Evolutionary conservation across 2,113 vertebrate genomes (phyloP).

Genomic region (Cebus imitator): DNA sequence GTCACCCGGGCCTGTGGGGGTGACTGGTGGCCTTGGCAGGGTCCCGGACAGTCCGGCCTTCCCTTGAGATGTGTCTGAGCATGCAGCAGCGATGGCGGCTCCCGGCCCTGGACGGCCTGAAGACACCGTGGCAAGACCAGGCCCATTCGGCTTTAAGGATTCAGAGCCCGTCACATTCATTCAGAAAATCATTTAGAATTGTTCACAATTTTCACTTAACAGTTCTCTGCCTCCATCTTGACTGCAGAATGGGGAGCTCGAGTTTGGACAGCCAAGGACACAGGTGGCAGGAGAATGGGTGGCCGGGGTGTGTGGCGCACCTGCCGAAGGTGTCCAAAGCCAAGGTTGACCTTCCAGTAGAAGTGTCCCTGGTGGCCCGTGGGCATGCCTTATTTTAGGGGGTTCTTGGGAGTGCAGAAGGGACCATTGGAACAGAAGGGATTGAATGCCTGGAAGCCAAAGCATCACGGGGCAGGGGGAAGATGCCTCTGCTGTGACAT

Average conservation of each 20-base stretch:
- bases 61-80: accelerated
- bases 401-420: accelerated
- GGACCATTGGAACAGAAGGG: neutral
- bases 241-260: neutral
- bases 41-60: accelerated
- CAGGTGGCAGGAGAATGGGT: accelerated
- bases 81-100: accelerated
- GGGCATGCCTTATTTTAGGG: accelerated
- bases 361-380: accelerated
- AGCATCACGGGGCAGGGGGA: accelerated
- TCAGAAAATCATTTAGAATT: neutral
- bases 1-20: accelerated
- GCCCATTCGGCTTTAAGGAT: accelerated
- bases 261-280: neutral
- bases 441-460: accelerated
- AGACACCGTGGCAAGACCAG: accelerated
- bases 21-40: accelerated
- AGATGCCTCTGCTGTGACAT: neutral
- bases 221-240: no score
- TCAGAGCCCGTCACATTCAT: neutral
- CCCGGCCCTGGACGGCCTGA: accelerated
- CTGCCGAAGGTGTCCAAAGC: accelerated
- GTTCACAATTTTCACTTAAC: neutral
- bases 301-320: accelerated
- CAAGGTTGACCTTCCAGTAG: accelerated